phyloP scores from a whole-genome alignment of 2,888 invertebrate genomes.

The Archips crataeganus region DNA sequence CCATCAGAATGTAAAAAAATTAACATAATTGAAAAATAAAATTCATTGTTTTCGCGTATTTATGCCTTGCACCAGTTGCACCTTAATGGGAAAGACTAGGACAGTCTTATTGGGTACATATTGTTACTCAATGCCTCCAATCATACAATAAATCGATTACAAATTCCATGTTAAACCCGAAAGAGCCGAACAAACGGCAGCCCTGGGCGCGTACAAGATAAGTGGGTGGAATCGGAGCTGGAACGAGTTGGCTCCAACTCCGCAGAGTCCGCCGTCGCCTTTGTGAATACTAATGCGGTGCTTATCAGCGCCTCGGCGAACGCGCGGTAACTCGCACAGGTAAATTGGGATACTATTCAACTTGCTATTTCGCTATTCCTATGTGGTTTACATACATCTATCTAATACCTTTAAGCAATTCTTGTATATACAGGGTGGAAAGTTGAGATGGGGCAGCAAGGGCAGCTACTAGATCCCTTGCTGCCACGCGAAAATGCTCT shows the following conservation, averaged over 20 bases:
- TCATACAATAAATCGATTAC: neutral
- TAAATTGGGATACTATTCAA: constrained; percentile 25
- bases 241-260: constrained; percentile 28
- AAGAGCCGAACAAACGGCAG: constrained; percentile 19
- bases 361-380: neutral
- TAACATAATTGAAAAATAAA: too few relatives aligned
- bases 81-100: too few relatives aligned
- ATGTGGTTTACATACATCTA: neutral
- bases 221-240: constrained; percentile 29
- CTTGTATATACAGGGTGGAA: too few relatives aligned
- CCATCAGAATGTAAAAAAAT: too few relatives aligned
- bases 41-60: too few relatives aligned
- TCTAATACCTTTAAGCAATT: too few relatives aligned
- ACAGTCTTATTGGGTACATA: too few relatives aligned
- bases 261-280: constrained; percentile 21
- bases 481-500: too few relatives aligned
- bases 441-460: too few relatives aligned
- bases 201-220: constrained; percentile 8
- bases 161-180: neutral
- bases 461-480: too few relatives aligned
- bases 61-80: too few relatives aligned
- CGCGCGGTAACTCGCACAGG: constrained; percentile 25
- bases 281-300: constrained; percentile 42
- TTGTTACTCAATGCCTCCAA: neutral
- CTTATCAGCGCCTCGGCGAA: constrained; percentile 32